Conservation (phyloP, 2,888 invertebrate genomes). For the Philereme vetulata region DNA sequence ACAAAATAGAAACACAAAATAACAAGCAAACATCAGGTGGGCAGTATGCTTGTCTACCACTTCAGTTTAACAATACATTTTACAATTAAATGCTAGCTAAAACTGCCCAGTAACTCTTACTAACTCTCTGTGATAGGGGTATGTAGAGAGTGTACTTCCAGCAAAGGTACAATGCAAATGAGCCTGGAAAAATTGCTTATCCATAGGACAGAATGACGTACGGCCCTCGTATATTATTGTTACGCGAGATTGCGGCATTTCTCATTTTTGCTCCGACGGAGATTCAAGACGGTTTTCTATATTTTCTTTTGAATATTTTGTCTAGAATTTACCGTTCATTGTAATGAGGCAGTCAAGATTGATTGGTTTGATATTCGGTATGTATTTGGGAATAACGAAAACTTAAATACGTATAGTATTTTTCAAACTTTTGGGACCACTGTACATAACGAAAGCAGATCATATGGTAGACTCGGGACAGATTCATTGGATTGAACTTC, state of each 20-base stretch:
- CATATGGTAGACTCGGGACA: no score
- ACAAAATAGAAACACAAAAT: no score
- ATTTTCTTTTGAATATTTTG: constrained; percentile 17
- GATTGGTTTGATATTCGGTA: background rate
- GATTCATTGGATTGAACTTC: no score
- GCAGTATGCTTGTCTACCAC: no score
- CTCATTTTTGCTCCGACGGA: constrained; percentile 34
- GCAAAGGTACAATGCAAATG: constrained; percentile 36
- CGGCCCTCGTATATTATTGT: constrained; percentile 39
- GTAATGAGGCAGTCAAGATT: background rate
- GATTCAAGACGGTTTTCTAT: constrained; percentile 31
- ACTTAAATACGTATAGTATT: no score
- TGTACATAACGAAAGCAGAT: no score
- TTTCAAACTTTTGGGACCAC: no score
- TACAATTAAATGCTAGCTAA: no score
- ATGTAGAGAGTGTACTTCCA: constrained; percentile 3
- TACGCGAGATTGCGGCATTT: constrained; percentile 38
- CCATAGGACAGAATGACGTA: constrained; percentile 35
- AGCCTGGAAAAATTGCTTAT: constrained; percentile 29
- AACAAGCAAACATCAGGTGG: no score
- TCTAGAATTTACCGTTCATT: background rate
- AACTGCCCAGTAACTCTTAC: no score
- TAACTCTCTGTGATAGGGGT: background rate
- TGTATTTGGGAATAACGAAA: no score
- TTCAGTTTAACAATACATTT: no score